phyloP scores from a whole-genome alignment of 2,113 vertebrate genomes.

The Calidris pygmaea region DNA sequence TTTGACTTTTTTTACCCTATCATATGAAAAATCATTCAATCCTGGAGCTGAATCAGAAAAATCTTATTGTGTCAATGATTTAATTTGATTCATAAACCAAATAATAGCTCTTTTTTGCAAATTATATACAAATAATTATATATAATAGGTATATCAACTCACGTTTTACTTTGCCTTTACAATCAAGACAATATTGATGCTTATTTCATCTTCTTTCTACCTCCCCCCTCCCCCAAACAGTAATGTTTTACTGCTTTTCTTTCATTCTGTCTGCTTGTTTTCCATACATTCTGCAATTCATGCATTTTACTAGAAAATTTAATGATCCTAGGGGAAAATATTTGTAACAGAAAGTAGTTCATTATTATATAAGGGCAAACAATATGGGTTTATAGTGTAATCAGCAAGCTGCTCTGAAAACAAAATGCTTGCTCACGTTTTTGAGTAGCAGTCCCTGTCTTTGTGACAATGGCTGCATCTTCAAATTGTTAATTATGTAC shows the following conservation, averaged over 20 bases:
- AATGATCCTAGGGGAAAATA: neutral
- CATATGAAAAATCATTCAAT: neutral
- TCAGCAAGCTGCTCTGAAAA: slow-evolving; percentile 5
- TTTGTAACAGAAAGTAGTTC: neutral
- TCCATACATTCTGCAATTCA: neutral
- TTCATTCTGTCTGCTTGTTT: neutral
- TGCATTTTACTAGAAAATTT: neutral
- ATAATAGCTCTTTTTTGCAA: neutral
- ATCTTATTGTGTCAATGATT: neutral
- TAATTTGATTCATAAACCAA: neutral
- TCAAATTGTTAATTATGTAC: slow-evolving; percentile 64
- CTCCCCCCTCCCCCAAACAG: neutral
- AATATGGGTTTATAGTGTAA: neutral
- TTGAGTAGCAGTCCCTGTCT: neutral
- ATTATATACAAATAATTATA: neutral
- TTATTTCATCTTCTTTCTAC: neutral
- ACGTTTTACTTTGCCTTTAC: neutral
- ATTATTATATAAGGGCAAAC: neutral
- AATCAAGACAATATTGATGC: neutral
- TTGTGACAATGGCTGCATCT: slow-evolving; percentile 35
- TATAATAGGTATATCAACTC: neutral
- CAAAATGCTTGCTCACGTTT: neutral
- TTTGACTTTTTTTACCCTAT: neutral
- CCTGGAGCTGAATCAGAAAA: neutral
- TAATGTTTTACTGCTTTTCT: neutral